Evolutionary conservation across 2,113 vertebrate species (phyloP), one percentile per base, ranked within the genome.

Genomic region (Apodemus sylvaticus): DNA sequence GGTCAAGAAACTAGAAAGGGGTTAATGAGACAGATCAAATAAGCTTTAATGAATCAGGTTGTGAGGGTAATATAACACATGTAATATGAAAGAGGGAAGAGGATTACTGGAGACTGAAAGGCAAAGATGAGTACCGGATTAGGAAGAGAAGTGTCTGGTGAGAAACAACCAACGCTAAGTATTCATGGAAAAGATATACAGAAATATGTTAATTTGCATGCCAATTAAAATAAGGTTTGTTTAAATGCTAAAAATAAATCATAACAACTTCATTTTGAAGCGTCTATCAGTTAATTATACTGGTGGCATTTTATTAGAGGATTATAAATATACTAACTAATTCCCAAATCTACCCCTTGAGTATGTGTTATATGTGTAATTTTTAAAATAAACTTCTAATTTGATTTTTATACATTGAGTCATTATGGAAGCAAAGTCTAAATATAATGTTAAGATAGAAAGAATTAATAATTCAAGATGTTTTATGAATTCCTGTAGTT

Each of bases 401-500:
- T 95, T 82, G 89, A 85, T 68, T 60, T 78, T 39, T 60, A 70
- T 86, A 53, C 13, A 64, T 86, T 90, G 19, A 92, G 48, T 81
- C 31, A 86, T 55, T 94, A 89, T 86, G 76, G 36, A 76, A 42
- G 51, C 31, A 90, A 88, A 77, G 39, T 45, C 24, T 89, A 55
- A 83, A 9, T 87, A 17, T 78, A 90, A 82, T 87, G n/a, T 71
- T 92, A 31, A 53, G 4, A 88, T 89, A 78, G 34, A 78, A 9
- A 87, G 8, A 95, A 85, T 93, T 70, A 97, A 95, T 88, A 93
- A 86, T 95, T 95, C 29, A 97, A 55, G 53, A 74, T 77, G 19
- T 91, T 42, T 87, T 85, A 29, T 62, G 90, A 79, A 19, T 76
- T 87, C 17, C 73, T 93, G 8, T 86, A 94, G 34, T 26, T 22